phyloP scores from a whole-genome alignment of 2,888 invertebrate genomes.

The Athalia circularis region DNA sequence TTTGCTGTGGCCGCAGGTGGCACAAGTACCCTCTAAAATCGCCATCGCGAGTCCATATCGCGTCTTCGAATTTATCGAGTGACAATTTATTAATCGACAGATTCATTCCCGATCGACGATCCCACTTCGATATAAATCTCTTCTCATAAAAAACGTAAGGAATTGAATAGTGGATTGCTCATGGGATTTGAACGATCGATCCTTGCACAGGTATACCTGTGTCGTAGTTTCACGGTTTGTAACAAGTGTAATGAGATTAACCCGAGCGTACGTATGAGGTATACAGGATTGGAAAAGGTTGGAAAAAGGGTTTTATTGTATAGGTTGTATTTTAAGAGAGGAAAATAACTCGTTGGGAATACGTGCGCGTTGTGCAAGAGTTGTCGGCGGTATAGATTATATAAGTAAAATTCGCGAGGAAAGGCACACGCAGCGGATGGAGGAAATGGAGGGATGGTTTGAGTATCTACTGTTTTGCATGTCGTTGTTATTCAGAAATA shows the following conservation, averaged over 20 bases:
- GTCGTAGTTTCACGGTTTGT: too few relatives aligned
- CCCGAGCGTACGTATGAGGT: too few relatives aligned
- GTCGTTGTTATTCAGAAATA: constrained; percentile 69
- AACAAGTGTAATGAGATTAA: too few relatives aligned
- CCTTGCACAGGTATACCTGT: too few relatives aligned
- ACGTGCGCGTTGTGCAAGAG: too few relatives aligned
- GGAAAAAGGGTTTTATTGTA: too few relatives aligned
- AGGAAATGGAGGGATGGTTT: constrained; percentile 1
- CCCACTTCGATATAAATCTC: background rate
- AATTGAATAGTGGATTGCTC: background rate
- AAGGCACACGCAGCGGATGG: constrained; percentile 11
- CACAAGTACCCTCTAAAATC: constrained; percentile 25
- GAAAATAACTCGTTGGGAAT: too few relatives aligned
- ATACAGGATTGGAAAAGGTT: too few relatives aligned
- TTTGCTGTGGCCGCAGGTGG: background rate
- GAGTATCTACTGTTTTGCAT: constrained; percentile 63
- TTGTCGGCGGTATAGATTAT: too few relatives aligned
- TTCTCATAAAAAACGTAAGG: too few relatives aligned
- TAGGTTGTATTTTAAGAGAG: too few relatives aligned
- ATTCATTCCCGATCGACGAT: background rate
- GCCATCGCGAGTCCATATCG: background rate
- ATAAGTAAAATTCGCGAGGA: background rate
- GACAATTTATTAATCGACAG: constrained; percentile 34
- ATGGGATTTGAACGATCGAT: background rate
- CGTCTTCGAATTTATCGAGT: constrained; percentile 8